Evolutionary conservation across 2,113 vertebrate species (phyloP).

Genomic region (Corythaeola cristata): DNA sequence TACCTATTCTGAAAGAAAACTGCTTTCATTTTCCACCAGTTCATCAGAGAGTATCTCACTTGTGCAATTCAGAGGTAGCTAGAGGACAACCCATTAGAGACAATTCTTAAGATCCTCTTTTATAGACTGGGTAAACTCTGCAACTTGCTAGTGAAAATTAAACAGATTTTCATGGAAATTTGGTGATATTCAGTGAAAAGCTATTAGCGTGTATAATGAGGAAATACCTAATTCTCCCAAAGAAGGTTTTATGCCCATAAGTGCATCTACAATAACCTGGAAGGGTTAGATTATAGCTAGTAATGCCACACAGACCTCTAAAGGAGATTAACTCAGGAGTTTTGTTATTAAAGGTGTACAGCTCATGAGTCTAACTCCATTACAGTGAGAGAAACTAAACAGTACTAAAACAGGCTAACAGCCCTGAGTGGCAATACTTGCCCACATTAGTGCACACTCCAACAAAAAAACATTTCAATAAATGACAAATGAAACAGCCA

Average conservation of each 20-base stretch:
- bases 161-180: slow-evolving; percentile 78
- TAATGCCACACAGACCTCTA: slow-evolving; percentile 66
- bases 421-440: background rate
- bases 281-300: slow-evolving; percentile 76
- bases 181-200: slow-evolving; percentile 62
- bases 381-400: background rate
- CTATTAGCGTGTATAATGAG: slow-evolving; percentile 72
- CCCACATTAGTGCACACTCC: background rate
- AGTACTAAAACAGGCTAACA: background rate
- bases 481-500: background rate
- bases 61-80: background rate
- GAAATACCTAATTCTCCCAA: slow-evolving; percentile 80
- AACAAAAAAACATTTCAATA: background rate
- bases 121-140: background rate
- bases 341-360: slow-evolving; percentile 70
- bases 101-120: background rate
- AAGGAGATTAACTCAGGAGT: slow-evolving; percentile 76
- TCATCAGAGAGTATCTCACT: background rate
- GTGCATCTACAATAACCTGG: slow-evolving; percentile 66
- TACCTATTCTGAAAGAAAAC: background rate
- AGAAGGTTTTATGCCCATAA: slow-evolving; percentile 78
- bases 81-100: background rate
- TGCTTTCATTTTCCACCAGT: background rate
- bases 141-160: background rate
- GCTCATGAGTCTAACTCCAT: slow-evolving; percentile 43